These are phyloP conservation scores for Danio rerio DNA, from an alignment of 2,113 vertebrate genomes.

Conservation along the genomic window GRCz12tu NC_133197.1:40903001-40903500, in stretches of 20 bases:
- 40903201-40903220: neutral
- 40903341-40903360: no score
- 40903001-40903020: neutral
- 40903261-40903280: neutral
- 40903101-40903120: conserved; percentile 29
- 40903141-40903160: conserved; percentile 30
- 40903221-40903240: neutral
- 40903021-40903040: neutral
- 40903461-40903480: no score
- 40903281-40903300: neutral
- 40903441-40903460: no score
- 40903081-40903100: conserved; percentile 46
- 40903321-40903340: no score
- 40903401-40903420: no score
- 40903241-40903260: neutral
- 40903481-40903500: no score
- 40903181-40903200: neutral
- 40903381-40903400: no score
- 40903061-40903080: conserved; percentile 54
- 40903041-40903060: conserved; percentile 38
- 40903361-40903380: no score
- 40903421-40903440: no score
- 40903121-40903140: conserved; percentile 18
- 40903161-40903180: neutral
- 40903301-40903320: no score